Evolutionary conservation across 2,113 vertebrate genomes (phyloP).

Genomic region (Mobula hypostoma): DNA sequence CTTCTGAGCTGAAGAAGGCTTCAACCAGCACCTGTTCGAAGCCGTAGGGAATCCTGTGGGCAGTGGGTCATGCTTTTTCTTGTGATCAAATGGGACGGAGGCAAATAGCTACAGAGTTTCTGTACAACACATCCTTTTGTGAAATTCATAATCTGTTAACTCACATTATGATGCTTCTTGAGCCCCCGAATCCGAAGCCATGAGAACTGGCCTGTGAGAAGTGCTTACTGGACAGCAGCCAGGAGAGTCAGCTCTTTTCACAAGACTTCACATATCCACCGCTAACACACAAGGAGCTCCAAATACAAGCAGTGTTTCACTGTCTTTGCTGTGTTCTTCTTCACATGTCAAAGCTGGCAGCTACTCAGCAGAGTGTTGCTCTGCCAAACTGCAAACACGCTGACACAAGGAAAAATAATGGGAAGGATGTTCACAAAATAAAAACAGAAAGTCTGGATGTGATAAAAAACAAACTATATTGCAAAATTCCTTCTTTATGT

Average conservation of each 20-base stretch:
- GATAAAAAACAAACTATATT: not conserved
- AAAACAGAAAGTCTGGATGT: slow-evolving; percentile 46
- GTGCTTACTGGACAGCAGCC: slow-evolving; percentile 55
- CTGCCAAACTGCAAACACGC: slow-evolving; percentile 46
- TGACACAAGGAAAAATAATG: slow-evolving; percentile 42
- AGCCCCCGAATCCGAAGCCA: slow-evolving; percentile 52
- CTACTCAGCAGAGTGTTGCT: slow-evolving; percentile 32
- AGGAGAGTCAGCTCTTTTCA: slow-evolving; percentile 58
- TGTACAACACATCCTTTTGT: slow-evolving; percentile 65
- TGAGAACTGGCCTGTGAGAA: slow-evolving; percentile 66
- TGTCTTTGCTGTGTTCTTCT: slow-evolving; percentile 35
- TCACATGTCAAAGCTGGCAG: slow-evolving; percentile 30
- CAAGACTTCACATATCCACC: slow-evolving; percentile 58
- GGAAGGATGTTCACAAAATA: slow-evolving; percentile 40
- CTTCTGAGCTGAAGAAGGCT: slow-evolving; percentile 41
- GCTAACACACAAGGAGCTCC: slow-evolving; percentile 48
- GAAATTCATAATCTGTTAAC: slow-evolving; percentile 51
- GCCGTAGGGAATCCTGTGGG: slow-evolving; percentile 45
- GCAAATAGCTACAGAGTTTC: slow-evolving; percentile 51
- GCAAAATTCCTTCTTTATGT: not conserved
- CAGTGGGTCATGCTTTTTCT: slow-evolving; percentile 51
- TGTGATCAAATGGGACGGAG: slow-evolving; percentile 45
- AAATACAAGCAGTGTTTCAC: slow-evolving; percentile 21
- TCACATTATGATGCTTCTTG: slow-evolving; percentile 54
- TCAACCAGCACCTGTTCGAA: slow-evolving; percentile 60